A percentile compares a stretch with the other conserved stretches of the same genome.
Evolutionary conservation across 1,140 invertebrate genomes (phyloP).

Genomic region (Hormaphis cornu): DNA sequence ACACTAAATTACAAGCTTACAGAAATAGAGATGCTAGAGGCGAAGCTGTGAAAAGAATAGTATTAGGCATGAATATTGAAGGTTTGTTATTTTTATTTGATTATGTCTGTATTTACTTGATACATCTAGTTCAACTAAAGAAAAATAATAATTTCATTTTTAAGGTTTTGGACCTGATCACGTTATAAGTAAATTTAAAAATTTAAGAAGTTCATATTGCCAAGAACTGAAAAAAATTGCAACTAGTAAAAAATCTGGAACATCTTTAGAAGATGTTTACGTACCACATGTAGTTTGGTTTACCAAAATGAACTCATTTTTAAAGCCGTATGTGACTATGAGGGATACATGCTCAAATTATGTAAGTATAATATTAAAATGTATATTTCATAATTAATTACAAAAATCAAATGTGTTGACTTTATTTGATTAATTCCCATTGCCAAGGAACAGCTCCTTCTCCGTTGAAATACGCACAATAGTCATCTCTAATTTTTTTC

Average conservation of each 20-base stretch:
- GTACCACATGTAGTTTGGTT: slow-evolving; percentile 2
- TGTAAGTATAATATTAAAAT: background rate
- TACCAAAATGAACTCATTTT: background rate
- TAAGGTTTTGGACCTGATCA: slow-evolving; percentile 29
- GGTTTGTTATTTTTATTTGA: background rate
- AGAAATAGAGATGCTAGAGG: background rate
- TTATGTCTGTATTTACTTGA: background rate
- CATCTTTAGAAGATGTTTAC: background rate
- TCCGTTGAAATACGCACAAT: slow-evolving; percentile 32
- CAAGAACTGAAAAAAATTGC: slow-evolving; percentile 32
- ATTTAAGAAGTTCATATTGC: slow-evolving; percentile 32
- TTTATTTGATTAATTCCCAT: background rate
- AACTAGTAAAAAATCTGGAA: slow-evolving; percentile 15
- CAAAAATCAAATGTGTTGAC: background rate
- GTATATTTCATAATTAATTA: background rate
- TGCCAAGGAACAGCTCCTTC: slow-evolving; percentile 34
- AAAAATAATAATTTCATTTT: slow-evolving; percentile 6
- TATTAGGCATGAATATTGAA: background rate
- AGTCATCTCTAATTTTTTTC: slow-evolving; percentile 12
- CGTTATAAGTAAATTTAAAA: slow-evolving; percentile 29
- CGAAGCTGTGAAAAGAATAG: background rate
- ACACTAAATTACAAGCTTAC: background rate
- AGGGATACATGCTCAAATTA: background rate
- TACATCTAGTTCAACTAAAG: background rate
- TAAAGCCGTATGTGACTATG: background rate